These are phyloP conservation scores for Hemicordylus capensis DNA, from an alignment of 2,113 vertebrate genomes.

Conservation along the genomic window DNA sequence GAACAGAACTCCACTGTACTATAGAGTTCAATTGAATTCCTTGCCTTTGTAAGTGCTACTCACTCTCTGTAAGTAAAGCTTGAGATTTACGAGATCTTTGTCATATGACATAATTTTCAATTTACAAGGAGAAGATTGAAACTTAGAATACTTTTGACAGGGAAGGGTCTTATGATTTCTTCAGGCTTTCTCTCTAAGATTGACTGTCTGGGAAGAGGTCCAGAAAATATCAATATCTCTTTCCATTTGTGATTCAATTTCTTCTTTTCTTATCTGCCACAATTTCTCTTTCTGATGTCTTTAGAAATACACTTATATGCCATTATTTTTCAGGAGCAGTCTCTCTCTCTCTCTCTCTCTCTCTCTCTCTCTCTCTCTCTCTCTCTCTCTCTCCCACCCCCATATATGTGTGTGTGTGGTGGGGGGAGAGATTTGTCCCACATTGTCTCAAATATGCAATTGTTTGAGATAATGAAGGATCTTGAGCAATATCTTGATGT, in stretches of 20 bases:
- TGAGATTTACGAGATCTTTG: constrained; percentile 11
- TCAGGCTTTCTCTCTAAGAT: neutral
- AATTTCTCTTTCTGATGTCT: neutral
- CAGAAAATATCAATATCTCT: constrained; percentile 13
- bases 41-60: constrained; percentile 1
- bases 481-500: neutral
- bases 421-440: too few species aligned
- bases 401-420: neutral
- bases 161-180: constrained; percentile 6
- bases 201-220: neutral
- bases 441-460: too few species aligned
- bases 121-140: constrained; percentile 9
- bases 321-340: neutral
- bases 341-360: neutral
- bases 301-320: neutral
- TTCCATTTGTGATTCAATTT: constrained; percentile 21
- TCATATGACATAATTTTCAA: constrained; percentile 22
- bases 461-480: neutral
- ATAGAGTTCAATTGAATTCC: neutral
- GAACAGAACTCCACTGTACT: neutral
- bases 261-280: constrained; percentile 2
- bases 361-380: too few species aligned
- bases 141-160: neutral
- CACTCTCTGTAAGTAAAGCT: neutral
- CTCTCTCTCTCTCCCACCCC: too few species aligned